Evolutionary conservation across 2,113 vertebrate species (phyloP).

Genomic region (Otolemur garnettii): DNA sequence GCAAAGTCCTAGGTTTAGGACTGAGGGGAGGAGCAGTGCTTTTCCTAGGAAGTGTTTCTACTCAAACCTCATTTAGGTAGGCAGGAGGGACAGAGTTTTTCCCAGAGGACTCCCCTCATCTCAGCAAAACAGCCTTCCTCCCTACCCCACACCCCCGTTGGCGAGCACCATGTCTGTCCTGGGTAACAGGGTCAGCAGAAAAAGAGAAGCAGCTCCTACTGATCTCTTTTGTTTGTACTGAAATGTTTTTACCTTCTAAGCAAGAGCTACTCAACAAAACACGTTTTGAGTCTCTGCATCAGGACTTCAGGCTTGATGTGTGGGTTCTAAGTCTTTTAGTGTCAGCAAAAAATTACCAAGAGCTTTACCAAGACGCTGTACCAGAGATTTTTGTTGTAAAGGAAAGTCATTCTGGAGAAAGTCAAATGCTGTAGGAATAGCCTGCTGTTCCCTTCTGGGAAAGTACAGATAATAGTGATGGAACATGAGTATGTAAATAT

Average conservation of each 20-base stretch:
- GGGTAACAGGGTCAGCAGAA: neutral
- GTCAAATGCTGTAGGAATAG: neutral
- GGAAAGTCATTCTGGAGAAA: slow-evolving; percentile 24
- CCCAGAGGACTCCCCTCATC: neutral
- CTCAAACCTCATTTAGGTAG: neutral
- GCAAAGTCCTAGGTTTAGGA: neutral
- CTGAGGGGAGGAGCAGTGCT: neutral
- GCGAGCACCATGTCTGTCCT: neutral
- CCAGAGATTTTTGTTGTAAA: slow-evolving; percentile 33
- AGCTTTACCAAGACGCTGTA: neutral
- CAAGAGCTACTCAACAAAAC: neutral
- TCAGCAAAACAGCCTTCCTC: neutral
- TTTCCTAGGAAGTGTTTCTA: neutral
- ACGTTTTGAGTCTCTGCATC: neutral
- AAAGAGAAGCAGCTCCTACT: neutral
- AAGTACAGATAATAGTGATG: slow-evolving; percentile 41
- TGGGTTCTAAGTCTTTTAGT: neutral
- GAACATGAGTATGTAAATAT: neutral
- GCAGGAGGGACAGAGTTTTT: neutral
- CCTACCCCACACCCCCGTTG: fast-evolving
- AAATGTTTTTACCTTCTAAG: slow-evolving; percentile 1
- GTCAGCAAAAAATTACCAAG: slow-evolving; percentile 4
- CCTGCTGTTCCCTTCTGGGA: neutral
- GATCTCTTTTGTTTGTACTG: neutral
- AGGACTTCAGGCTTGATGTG: neutral